Evolutionary conservation across 1,140 invertebrate species (phyloP), one percentile per base, ranked within the genome.

Genomic region (Drosophila simulans): DNA sequence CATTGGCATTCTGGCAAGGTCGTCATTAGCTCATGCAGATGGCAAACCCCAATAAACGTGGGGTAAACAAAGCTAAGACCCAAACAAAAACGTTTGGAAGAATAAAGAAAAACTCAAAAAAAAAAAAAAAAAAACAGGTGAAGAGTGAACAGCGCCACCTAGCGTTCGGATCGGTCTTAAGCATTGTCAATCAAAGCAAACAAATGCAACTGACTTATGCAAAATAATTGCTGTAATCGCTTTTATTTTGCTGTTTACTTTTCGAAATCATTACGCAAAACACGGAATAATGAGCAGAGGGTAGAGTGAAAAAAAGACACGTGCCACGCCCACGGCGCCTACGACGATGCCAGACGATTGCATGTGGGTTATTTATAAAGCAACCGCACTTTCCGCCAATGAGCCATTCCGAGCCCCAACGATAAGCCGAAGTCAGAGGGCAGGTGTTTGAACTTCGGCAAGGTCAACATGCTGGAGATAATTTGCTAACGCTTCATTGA

Each of bases 401-500:
- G 63, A 68, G 55, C 71, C 35, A 59, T 75, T 34, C 27, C n/a
- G n/a, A 51, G 48, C 27, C 15, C 37, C 46, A 66, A 51, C 69
- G 82, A 86, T 86, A 86, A 88, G 70, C 57, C 60, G 59, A 52
- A 82, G 83, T 86, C 82, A 86, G 70, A 88, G 82, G 83, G 79
- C 83, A 86, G 82, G 79, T 83, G 82, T 69, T 79, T 86, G 82
- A 86, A 86, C 82, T 86, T 86, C 70, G 56, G 48, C 49, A 88
- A 88, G 82, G 82, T 88, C 79, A 76, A 60, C 53, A 68, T 43
- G 63, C 55, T 59, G 37, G 60, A 64, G 77, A 81, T 84, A 73
- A 77, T 59, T 49, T 59, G 27, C 58, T 62, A 34, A 31, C 40
- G 46, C 42, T 57, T 65, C 46, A 70, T 42, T 42, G 52, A 52